Base-by-base conservation (phyloP, 2,888 invertebrate species). In the Buathra laborator region DNA sequence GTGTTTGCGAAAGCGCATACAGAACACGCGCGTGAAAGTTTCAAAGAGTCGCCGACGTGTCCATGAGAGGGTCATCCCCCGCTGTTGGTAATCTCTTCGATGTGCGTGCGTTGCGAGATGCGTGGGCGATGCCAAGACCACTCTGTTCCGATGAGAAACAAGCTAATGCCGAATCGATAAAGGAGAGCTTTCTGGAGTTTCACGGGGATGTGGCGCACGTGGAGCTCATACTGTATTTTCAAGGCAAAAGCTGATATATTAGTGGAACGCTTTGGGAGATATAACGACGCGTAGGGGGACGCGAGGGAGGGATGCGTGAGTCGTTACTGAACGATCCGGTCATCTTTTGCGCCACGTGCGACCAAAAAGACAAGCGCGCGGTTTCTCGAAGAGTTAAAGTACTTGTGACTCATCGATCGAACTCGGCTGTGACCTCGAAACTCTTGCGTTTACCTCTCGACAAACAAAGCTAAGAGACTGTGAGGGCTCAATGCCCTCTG, bases 201-300 rank as follows among this genome's bases (percentile, higher is more conserved):
- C 12, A 1, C 19, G 24, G 16, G 67, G 44, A 10, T 37, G 43
- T 37, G 67, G 16, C 29, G 66, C 72, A 44, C 62, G 48, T 46
- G 53, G 56, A 68, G 43, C 74, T 67, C 74, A 80, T 67, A 56
- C 64, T 43, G 44, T 32, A 51, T 53, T 53, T 71, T 77, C 77
- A 64, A 46, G 70, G 71, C 77, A 64, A 77, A 6, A 74, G 56
- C 59, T 46, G 48, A 81, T 75, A 56, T 56, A 75, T 67, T 24
- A 64, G 59, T 4, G 43, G 56, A 46, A 51, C 32, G 67, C 44
- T 16, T 51, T 43, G 67, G 48, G 44, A 24, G 37, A 37, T 37
- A 51, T 56, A 53, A 9, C 71, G 51, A 71, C 16, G 51, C n/a
- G 71, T 10, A 64, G 85, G 74, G 81, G 77, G 74, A 85, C 76